Evolutionary conservation across 2,797 vertebrate species (phyloP).

Genomic region (Acanthis flammea): DNA sequence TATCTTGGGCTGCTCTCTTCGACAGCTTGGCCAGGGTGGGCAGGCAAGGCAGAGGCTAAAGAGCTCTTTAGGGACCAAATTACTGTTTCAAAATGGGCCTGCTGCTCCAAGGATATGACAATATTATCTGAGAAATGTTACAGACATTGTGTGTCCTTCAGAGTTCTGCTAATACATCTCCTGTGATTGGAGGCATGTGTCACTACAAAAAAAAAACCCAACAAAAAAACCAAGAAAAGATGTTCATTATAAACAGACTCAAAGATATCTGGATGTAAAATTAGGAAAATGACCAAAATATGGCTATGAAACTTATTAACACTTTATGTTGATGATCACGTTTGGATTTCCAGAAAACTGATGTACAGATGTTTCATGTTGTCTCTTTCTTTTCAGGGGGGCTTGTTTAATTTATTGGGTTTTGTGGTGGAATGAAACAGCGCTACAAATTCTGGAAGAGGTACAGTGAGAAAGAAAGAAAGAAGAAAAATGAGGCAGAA

Average conservation of each 20-base stretch:
- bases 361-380: conserved; percentile 37
- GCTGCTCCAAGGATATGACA: conserved; percentile 75
- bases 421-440: conserved; percentile 11
- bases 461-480: conserved; percentile 21
- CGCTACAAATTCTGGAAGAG: neutral
- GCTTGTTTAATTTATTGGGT: neutral
- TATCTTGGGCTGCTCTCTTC: conserved; percentile 73
- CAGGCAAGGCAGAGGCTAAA: conserved; percentile 75
- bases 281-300: conserved; percentile 53
- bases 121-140: conserved; percentile 77
- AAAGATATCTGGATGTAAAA: conserved; percentile 46
- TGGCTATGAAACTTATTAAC: conserved; percentile 31
- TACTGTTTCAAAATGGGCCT: conserved; percentile 76
- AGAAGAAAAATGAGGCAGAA: neutral
- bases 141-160: conserved; percentile 70
- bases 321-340: conserved; percentile 10
- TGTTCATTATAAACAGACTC: conserved; percentile 54
- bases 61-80: conserved; percentile 80
- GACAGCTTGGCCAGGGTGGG: conserved; percentile 74
- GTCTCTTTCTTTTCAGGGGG: neutral
- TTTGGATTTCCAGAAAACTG: conserved; percentile 39
- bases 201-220: neutral
- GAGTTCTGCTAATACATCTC: conserved; percentile 70
- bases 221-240: neutral
- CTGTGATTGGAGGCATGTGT: conserved; percentile 67